Evolutionary conservation across 2,113 vertebrate genomes (phyloP).

Genomic region (Rhinolophus ferrumequinum): DNA sequence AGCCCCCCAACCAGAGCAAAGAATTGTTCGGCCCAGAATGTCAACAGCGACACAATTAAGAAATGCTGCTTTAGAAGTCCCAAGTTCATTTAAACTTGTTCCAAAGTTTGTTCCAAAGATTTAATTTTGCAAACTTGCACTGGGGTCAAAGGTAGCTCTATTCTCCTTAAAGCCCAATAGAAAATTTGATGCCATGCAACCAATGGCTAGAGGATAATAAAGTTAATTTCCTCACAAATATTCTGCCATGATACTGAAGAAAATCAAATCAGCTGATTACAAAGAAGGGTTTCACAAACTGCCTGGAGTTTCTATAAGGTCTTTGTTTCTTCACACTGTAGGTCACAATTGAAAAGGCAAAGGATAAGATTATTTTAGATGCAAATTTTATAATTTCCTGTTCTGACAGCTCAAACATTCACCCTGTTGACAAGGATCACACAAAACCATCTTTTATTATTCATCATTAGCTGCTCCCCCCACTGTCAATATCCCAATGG

Average conservation of each 20-base stretch:
- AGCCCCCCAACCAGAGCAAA: not conserved
- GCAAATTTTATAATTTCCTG: conserved; percentile 77
- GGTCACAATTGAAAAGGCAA: conserved; percentile 49
- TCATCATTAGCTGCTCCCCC: not conserved
- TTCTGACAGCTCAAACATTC: conserved; percentile 22
- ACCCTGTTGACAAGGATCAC: not conserved
- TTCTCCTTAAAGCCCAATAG: not conserved
- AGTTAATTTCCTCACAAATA: conserved; percentile 75
- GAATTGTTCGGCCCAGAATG: not conserved
- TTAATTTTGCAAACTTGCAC: conserved; percentile 28
- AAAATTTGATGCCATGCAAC: not conserved
- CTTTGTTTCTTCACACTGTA: conserved; percentile 39
- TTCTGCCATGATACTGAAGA: conserved; percentile 35
- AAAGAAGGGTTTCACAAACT: conserved; percentile 41
- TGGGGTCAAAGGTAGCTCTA: not conserved
- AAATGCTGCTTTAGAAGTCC: not conserved
- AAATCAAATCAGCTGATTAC: conserved; percentile 41
- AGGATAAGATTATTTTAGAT: conserved; percentile 65
- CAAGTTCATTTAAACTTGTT: conserved; percentile 23
- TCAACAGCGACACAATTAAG: not conserved
- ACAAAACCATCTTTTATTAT: conserved; percentile 47
- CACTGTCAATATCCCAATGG: not conserved
- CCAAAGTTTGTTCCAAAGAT: conserved; percentile 19
- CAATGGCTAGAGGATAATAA: not conserved
- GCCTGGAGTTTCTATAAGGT: not conserved